Base-by-base conservation (phyloP, 2,888 invertebrate species). In the Drosophila phalerata region DNA sequence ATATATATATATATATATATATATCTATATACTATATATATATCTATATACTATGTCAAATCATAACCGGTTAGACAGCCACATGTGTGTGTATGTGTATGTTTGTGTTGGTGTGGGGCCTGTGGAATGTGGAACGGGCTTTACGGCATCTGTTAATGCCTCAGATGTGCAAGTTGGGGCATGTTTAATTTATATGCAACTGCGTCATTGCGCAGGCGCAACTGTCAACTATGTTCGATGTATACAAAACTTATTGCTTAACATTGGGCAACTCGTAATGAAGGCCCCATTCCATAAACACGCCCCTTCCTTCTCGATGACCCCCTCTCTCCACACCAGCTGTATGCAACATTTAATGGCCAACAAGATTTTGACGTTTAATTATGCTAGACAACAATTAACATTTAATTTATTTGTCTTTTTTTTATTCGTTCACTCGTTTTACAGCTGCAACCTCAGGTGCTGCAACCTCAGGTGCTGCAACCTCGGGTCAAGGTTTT, bases 201-300 rank as follows among this genome's bases (percentile, higher is more conserved):
- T 37, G 63, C 57, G 55, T 67, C 53, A 67, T 67, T 67, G 77
- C 73, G 77, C 73, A 73, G 63, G 25, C 77, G 67, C 77, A 68
- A 65, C 77, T 73, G 73, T 74, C 70, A 66, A 57, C 58, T 63
- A n/a, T 45, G 37, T 42, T 30, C 11, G 17, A 34, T 43, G 32
- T 30, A 43, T 13, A 49, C 13, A 49, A 49, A 49, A 32, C 34
- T 49, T 49, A 49, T 49, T 19, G 13, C 17, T 22, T 34, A 52
- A 38, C 58, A 64, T 69, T 58, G 45, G 43, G 61, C 61, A 66
- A 61, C 40, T 38, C 8, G 5, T 17, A 40, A 25, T 34, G 51
- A 42, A 66, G 38, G 42, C 45, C 47, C 25, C 55, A 17, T 15
- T 11, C 5, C 40, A 19, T 19, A 15, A 28, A 5, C 10, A 40